Percentiles rank a stretch among this genome's conserved stretches.
Evolutionary conservation across 1,140 invertebrate species (phyloP).

Genomic region (Scaptodrosophila lebanonensis): DNA sequence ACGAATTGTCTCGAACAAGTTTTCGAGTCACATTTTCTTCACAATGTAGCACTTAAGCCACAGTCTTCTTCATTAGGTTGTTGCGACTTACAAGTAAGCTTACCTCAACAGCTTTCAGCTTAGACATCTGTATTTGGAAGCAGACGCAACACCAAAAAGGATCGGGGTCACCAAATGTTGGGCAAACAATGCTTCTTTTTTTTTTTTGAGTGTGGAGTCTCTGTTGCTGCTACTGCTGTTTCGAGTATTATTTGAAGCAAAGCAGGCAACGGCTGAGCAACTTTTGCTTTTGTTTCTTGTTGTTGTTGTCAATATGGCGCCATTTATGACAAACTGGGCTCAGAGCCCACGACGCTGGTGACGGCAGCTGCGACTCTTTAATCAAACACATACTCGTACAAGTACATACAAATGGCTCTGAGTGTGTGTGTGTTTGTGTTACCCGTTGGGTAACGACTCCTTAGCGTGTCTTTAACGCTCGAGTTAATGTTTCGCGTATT

Average conservation of each 20-base stretch:
- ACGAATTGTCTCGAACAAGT: too few species aligned
- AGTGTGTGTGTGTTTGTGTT: constrained; percentile 1
- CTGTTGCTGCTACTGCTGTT: neutral
- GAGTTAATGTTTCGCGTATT: constrained; percentile 70
- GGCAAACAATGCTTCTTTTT: too few species aligned
- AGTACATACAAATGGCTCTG: constrained; percentile 6
- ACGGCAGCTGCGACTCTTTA: constrained; percentile 37
- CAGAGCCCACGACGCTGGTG: constrained; percentile 47
- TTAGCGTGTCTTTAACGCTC: constrained; percentile 65
- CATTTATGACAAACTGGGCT: constrained; percentile 61
- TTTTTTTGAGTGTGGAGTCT: too few species aligned
- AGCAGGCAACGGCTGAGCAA: neutral
- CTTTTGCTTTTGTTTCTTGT: constrained; percentile 14
- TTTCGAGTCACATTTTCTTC: too few species aligned
- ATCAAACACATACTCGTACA: constrained; percentile 21
- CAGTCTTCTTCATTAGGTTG: too few species aligned
- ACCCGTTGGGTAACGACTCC: constrained; percentile 54
- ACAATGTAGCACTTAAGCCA: too few species aligned
- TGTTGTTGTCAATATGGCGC: constrained; percentile 60
- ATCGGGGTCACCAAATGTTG: too few species aligned
- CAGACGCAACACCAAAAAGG: too few species aligned
- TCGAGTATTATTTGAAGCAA: neutral
- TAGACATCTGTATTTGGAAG: too few species aligned
- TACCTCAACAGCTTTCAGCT: too few species aligned
- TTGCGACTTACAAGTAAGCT: too few species aligned